Conservation (phyloP, 2,113 vertebrate genomes). For the Trachemys scripta region DNA sequence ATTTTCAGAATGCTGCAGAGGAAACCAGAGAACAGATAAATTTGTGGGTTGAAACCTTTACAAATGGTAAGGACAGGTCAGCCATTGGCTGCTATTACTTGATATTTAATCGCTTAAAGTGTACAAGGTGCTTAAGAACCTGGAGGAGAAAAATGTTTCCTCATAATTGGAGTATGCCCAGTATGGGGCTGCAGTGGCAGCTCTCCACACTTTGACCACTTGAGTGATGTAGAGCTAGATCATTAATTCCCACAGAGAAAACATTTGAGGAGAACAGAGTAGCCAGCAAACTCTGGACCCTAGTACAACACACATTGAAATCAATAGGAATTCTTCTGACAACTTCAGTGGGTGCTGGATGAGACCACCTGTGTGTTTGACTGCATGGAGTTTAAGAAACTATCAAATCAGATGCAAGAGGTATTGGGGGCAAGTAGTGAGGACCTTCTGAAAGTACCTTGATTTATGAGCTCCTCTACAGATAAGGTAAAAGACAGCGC, state of each 20-base stretch:
- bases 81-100: not conserved
- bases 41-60: slow-evolving; percentile 79
- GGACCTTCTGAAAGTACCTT: not conserved
- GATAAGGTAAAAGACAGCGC: not conserved
- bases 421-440: not conserved
- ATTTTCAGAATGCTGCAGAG: slow-evolving; percentile 76
- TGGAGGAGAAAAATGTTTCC: not conserved
- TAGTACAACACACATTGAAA: not conserved
- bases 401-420: not conserved
- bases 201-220: not conserved
- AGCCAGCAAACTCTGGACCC: not conserved
- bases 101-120: not conserved
- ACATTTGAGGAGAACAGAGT: not conserved
- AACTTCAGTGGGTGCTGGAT: not conserved
- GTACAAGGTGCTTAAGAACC: not conserved
- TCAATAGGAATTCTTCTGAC: not conserved
- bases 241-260: not conserved
- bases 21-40: slow-evolving; percentile 77
- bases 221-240: not conserved
- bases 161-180: not conserved
- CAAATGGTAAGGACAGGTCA: slow-evolving; percentile 70
- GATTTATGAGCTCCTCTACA: not conserved
- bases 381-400: not conserved
- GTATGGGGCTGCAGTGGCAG: not conserved
- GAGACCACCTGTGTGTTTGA: not conserved